phyloP scores from a whole-genome alignment of 92 coral and sea anemone genomes.

The Phenganax marumi region DNA sequence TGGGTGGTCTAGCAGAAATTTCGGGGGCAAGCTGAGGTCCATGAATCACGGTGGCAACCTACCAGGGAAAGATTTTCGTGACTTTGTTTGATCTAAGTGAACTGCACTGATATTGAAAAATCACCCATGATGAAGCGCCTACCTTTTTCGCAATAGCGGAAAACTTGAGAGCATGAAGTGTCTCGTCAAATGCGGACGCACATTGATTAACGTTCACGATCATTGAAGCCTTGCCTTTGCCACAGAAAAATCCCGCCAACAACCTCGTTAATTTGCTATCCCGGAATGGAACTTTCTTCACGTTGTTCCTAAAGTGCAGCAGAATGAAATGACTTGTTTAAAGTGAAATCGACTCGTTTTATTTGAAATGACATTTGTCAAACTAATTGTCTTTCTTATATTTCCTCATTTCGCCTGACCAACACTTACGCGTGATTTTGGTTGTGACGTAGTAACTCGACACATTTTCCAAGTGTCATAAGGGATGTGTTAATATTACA shows the following conservation, averaged over 20 bases:
- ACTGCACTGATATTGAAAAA: background rate
- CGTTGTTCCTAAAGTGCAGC: conserved; percentile 53
- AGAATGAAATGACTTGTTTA: no score
- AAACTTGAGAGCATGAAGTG: conserved; percentile 81
- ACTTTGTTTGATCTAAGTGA: background rate
- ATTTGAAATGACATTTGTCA: no score
- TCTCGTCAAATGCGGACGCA: conserved; percentile 82
- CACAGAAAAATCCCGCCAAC: conserved; percentile 79
- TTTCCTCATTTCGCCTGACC: background rate
- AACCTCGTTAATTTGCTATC: conserved; percentile 90
- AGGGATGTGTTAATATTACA: conserved; percentile 93
- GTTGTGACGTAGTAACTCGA: conserved; percentile 78
- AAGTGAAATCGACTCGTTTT: no score
- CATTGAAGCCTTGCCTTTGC: conserved; percentile 85
- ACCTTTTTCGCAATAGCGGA: conserved; percentile 96
- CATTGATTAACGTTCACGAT: conserved; percentile 87
- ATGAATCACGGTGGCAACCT: no score
- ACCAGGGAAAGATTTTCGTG: background rate
- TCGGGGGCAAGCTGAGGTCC: no score
- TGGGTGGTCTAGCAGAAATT: no score
- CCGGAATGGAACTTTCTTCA: conserved; percentile 79
- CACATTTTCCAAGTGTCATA: conserved; percentile 91
- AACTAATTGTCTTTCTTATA: no score
- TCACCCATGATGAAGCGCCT: background rate
- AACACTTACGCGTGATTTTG: conserved; percentile 76